Conservation (phyloP, 2,888 invertebrate species). For the Drosophila fulvimacula region DNA sequence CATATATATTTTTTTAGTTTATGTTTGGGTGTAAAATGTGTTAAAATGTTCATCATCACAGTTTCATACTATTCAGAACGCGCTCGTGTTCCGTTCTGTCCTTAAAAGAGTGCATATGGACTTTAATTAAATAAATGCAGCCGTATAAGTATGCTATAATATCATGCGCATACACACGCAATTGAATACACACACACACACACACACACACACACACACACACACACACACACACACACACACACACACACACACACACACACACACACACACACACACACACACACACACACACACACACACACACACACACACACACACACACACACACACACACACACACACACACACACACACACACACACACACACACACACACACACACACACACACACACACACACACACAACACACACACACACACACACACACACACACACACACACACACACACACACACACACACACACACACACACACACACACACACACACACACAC, state of each 20-base stretch:
- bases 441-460: too few relatives aligned
- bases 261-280: too few relatives aligned
- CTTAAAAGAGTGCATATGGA: slow-evolving; percentile 32
- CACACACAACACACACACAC: too few relatives aligned
- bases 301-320: slow-evolving; percentile 6
- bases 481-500: slow-evolving; percentile 4
- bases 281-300: too few relatives aligned
- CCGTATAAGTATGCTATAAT: slow-evolving; percentile 66
- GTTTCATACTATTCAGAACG: slow-evolving; percentile 41
- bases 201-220: slow-evolving; percentile 7
- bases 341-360: too few relatives aligned
- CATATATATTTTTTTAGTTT: slow-evolving; percentile 1
- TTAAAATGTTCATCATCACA: slow-evolving; percentile 33
- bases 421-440: not conserved
- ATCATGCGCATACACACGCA: slow-evolving; percentile 26
- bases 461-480: too few relatives aligned
- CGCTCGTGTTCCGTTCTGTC: slow-evolving; percentile 42
- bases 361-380: slow-evolving; percentile 2
- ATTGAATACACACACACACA: slow-evolving; percentile 16
- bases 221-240: not conserved
- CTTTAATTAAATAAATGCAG: slow-evolving; percentile 63
- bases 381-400: not conserved
- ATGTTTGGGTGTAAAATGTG: slow-evolving; percentile 22
- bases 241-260: slow-evolving; percentile 3
- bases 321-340: not conserved